These are phyloP conservation scores for Petromus typicus DNA, from an alignment of 2,113 vertebrate species.

Conservation along the genomic window DNA sequence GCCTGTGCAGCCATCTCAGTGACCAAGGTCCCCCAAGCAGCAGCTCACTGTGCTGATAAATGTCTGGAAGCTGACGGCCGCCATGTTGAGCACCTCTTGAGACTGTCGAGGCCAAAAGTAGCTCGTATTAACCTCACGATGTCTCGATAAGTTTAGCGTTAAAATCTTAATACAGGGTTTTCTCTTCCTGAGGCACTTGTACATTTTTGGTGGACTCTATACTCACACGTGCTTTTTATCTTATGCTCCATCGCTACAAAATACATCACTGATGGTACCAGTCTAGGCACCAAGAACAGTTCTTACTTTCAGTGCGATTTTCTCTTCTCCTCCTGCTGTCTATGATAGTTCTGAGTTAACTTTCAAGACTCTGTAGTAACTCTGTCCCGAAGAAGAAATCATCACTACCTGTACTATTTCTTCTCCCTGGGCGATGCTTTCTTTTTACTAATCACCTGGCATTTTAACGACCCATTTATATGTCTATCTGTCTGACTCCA, in stretches of 20 bases:
- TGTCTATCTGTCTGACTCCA: background rate
- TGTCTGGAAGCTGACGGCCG: background rate
- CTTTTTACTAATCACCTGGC: rapidly evolving
- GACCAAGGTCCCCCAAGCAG: background rate
- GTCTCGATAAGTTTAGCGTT: background rate
- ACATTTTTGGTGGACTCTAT: background rate
- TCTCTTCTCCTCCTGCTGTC: background rate
- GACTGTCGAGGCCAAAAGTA: background rate
- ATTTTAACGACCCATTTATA: background rate
- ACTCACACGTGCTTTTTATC: background rate
- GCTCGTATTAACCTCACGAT: background rate
- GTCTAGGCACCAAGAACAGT: background rate
- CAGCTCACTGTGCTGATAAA: background rate
- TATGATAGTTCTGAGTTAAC: background rate
- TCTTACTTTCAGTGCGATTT: background rate
- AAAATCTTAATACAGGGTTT: background rate
- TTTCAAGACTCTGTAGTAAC: background rate
- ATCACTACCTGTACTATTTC: rapidly evolving
- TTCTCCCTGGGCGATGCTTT: too few species aligned
- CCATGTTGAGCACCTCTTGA: background rate
- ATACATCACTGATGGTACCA: background rate
- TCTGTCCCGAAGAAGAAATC: background rate
- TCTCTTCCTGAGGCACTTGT: background rate
- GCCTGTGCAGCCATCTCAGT: background rate
- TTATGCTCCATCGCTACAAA: background rate